Percentiles rank a stretch among this genome's conserved stretches.
phyloP scores from a whole-genome alignment of 2,888 invertebrate species.

The Xestoiulus laeticollis region DNA sequence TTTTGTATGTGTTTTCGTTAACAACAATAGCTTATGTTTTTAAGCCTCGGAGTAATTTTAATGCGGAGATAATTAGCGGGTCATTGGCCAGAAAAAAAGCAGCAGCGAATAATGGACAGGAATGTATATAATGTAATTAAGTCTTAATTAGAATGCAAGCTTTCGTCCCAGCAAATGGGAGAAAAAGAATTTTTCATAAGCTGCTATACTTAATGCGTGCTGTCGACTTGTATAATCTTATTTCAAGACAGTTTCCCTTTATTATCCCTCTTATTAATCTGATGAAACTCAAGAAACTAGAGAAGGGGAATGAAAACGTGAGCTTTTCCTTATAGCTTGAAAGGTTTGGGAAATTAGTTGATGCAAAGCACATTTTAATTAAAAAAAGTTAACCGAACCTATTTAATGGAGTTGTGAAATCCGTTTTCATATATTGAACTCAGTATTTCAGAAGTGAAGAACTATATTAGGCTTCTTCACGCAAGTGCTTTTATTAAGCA shows the following conservation, averaged over 20 bases:
- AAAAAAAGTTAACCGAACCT: too few species aligned
- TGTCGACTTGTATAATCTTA: not conserved
- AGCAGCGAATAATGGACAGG: not conserved
- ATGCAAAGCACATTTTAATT: too few species aligned
- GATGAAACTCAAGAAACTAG: not conserved
- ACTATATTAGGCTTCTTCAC: too few species aligned
- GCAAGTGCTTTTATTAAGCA: too few species aligned
- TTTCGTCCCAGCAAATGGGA: not conserved
- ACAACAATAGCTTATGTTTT: not conserved
- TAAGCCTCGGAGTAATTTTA: constrained; percentile 1
- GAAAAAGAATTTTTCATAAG: not conserved
- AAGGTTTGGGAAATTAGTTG: too few species aligned
- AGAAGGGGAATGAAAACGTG: too few species aligned
- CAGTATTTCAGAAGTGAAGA: too few species aligned
- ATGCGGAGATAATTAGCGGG: not conserved
- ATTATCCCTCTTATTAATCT: not conserved
- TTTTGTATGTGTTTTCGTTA: not conserved
- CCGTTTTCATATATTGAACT: too few species aligned
- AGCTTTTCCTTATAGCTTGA: too few species aligned
- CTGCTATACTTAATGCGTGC: not conserved
- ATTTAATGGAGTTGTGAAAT: too few species aligned
- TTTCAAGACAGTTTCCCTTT: not conserved
- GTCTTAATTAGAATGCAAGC: constrained; percentile 3
- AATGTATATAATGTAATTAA: not conserved
- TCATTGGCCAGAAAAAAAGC: not conserved